Evolutionary conservation across 2,113 vertebrate species (phyloP).

Genomic region (Collichthys lucidus): DNA sequence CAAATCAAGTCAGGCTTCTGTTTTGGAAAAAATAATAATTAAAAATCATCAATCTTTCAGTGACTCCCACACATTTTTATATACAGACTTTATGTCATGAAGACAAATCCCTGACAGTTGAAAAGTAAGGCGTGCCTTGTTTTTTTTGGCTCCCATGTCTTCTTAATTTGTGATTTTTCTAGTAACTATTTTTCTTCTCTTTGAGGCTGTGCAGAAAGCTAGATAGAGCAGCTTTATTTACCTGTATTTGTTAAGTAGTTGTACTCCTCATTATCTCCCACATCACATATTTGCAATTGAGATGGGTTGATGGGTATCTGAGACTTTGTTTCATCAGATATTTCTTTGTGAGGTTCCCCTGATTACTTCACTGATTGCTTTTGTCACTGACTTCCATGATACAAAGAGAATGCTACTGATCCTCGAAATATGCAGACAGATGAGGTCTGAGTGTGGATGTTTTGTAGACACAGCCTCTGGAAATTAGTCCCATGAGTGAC

Average conservation of each 20-base stretch:
- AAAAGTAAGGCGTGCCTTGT: background rate
- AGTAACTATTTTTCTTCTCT: background rate
- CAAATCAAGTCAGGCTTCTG: background rate
- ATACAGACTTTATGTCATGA: background rate
- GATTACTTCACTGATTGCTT: background rate
- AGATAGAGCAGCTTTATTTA: background rate
- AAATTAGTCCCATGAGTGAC: constrained; percentile 12
- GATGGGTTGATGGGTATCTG: constrained; percentile 1
- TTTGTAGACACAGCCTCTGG: constrained; percentile 3
- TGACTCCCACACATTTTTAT: background rate
- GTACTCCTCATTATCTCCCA: background rate
- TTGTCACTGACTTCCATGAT: constrained; percentile 1
- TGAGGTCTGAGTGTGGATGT: background rate
- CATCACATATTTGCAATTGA: background rate
- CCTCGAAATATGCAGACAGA: constrained; percentile 4
- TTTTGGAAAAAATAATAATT: constrained; percentile 13
- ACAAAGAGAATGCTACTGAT: background rate
- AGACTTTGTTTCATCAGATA: background rate
- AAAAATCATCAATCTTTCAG: constrained; percentile 3
- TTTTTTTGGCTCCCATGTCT: background rate
- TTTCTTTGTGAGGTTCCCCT: constrained; percentile 7
- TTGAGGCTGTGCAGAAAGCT: constrained; percentile 7
- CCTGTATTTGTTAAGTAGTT: constrained; percentile 12
- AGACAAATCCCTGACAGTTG: background rate
- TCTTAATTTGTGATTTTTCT: background rate